Conservation (phyloP, 2,113 vertebrate genomes). For the Theristicus caerulescens region DNA sequence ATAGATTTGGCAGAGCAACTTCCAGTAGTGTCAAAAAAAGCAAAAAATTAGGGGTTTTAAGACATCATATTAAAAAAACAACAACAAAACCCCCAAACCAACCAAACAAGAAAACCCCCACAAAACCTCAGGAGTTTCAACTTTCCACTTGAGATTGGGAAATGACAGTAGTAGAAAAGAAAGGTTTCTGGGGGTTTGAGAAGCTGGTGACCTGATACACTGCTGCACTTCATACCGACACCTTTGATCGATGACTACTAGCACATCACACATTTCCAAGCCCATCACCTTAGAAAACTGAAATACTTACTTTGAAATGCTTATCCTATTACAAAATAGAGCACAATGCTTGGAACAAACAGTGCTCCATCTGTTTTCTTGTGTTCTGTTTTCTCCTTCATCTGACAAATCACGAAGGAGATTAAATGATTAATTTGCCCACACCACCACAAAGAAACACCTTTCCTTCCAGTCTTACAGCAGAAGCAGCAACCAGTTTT, state of each 20-base stretch:
- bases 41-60: rapidly evolving
- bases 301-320: background rate
- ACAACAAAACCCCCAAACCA: background rate
- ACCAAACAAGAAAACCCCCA: rapidly evolving
- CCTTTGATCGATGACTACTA: background rate
- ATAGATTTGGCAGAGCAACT: background rate
- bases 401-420: background rate
- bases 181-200: background rate
- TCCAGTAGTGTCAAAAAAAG: background rate
- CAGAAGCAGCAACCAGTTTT: background rate
- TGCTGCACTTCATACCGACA: background rate
- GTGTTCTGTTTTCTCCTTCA: background rate
- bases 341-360: background rate
- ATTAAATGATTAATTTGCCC: background rate
- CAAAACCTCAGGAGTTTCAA: background rate
- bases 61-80: rapidly evolving
- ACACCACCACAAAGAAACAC: background rate
- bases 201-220: background rate
- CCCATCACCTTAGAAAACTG: background rate
- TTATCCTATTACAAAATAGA: background rate
- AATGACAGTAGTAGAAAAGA: background rate
- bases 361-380: constrained; percentile 13
- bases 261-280: background rate
- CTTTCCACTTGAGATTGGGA: background rate
- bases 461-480: background rate